Base-by-base conservation (phyloP, 2,113 vertebrate species). In the Anhinga rufa region DNA sequence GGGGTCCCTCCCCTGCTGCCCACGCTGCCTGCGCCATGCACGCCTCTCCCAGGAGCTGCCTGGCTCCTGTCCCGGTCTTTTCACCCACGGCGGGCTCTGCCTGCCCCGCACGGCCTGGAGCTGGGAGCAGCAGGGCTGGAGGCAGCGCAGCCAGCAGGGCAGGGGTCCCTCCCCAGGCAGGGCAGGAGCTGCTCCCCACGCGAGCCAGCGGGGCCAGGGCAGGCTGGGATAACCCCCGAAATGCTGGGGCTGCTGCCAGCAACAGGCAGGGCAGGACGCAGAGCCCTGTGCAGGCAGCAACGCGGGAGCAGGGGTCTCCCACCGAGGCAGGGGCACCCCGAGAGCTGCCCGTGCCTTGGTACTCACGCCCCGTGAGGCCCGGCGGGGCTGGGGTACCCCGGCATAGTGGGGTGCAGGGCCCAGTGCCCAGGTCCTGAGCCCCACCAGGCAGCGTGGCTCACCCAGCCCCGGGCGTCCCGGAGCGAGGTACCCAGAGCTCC, bases 391-490 rank as follows among this genome's bases (percentile, higher is more conserved):
- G 28, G 46, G 28, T 40, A 40, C 21, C 28, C 22, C 3, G 1
- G 3, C 1, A 2, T 1, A 38, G 40, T 36, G 54, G 76, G 70
- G 54, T 55, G 49, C 44, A 19, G 13, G 7, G 18, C 0, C 42
- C 42, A 14, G 0, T 48, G 65, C 48, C 51, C 62, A 48, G 80
- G 19, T 74, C 72, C 83, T 2, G 2, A n/a, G 24, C 36, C 44
- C 62, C 17, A 26, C 7, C 75, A 40, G 89, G 80, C 64, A 88
- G 31, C 0, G 0, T 22, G 38, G 61, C 14, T 86, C 38, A 34
- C 9, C 46, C 34, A 1, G 46, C 34, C 61, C 29, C 0, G 0
- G 38, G 20, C 4, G 0, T 26, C 54, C 44, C 4, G 0, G 5
- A 28, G 49, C 0, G 3, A 79, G 24, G 48, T 20, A 38, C 14